phyloP scores from a whole-genome alignment of 2,888 invertebrate species.

The Pollenia amentaria region DNA sequence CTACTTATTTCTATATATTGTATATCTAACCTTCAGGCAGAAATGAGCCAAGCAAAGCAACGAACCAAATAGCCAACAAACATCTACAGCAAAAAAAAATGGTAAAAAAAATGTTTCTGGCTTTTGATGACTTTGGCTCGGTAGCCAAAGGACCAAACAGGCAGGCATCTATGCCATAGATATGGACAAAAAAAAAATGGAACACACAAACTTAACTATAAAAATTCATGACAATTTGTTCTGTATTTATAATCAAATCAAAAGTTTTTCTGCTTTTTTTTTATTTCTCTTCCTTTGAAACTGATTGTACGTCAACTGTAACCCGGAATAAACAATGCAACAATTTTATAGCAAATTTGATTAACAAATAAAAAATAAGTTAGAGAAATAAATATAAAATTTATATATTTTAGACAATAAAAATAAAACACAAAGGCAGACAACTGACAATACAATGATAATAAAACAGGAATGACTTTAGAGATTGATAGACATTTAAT shows the following conservation, averaged over 20 bases:
- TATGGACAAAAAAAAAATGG: neutral
- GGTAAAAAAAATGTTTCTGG: conserved; percentile 2
- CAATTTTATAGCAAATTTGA: conserved; percentile 70
- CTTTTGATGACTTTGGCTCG: conserved; percentile 22
- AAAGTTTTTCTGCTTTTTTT: conserved; percentile 15
- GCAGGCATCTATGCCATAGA: neutral
- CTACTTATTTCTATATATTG: neutral
- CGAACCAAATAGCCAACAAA: conserved; percentile 19
- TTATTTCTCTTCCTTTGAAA: conserved; percentile 8
- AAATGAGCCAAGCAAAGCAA: conserved; percentile 6
- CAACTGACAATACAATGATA: conserved; percentile 45
- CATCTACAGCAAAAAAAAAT: conserved; percentile 16
- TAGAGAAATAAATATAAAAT: conserved; percentile 60
- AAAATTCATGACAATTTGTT: conserved; percentile 61
- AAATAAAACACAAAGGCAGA: conserved; percentile 48
- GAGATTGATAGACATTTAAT: conserved; percentile 53
- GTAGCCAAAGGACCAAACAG: conserved; percentile 27
- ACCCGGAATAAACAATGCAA: conserved; percentile 64
- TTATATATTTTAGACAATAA: conserved; percentile 66
- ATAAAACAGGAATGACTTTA: conserved; percentile 31
- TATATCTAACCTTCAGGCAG: conserved; percentile 55
- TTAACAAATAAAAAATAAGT: conserved; percentile 63
- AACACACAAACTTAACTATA: conserved; percentile 6
- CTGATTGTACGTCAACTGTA: conserved; percentile 46
- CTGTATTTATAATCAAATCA: conserved; percentile 63